Evolutionary conservation across 2,888 invertebrate species (phyloP).

Genomic region (Papilio elwesi): DNA sequence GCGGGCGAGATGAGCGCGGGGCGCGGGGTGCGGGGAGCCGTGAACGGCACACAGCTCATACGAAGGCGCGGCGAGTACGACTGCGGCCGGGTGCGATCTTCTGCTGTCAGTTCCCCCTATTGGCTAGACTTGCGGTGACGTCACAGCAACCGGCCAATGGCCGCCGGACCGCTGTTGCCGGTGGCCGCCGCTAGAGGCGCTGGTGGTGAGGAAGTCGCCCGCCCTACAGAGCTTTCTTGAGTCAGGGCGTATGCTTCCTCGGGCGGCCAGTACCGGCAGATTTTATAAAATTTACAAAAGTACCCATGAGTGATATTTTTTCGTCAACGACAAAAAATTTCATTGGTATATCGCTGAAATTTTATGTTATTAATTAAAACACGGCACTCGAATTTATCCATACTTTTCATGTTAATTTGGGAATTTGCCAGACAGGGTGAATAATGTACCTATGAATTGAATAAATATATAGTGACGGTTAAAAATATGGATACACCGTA

Average conservation of each 20-base stretch:
- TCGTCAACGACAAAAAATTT: not conserved
- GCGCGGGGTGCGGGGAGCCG: constrained; percentile 65
- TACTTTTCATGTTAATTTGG: constrained; percentile 47
- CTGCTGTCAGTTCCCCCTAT: constrained; percentile 63
- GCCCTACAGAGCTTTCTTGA: constrained; percentile 81
- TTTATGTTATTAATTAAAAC: not conserved
- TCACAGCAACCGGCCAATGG: constrained; percentile 72
- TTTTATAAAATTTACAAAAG: constrained; percentile 58
- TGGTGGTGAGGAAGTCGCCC: constrained; percentile 72
- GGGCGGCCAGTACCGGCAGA: constrained; percentile 63
- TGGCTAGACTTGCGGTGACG: constrained; percentile 74
- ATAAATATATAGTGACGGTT: constrained; percentile 47
- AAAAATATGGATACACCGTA: constrained; percentile 2
- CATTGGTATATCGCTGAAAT: constrained; percentile 1
- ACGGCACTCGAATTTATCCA: constrained; percentile 18
- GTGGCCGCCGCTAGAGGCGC: constrained; percentile 67
- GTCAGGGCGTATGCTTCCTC: constrained; percentile 79
- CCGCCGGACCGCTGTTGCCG: constrained; percentile 57
- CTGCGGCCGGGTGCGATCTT: constrained; percentile 77
- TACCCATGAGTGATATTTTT: constrained; percentile 25
- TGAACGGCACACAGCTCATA: constrained; percentile 77
- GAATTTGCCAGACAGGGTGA: constrained; percentile 59
- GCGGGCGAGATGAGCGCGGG: constrained; percentile 78
- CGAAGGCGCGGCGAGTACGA: constrained; percentile 81
- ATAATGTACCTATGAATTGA: constrained; percentile 54